These are phyloP conservation scores for Capromys pilorides DNA, from an alignment of 2,797 vertebrate species.

Conservation along the genomic window DNA sequence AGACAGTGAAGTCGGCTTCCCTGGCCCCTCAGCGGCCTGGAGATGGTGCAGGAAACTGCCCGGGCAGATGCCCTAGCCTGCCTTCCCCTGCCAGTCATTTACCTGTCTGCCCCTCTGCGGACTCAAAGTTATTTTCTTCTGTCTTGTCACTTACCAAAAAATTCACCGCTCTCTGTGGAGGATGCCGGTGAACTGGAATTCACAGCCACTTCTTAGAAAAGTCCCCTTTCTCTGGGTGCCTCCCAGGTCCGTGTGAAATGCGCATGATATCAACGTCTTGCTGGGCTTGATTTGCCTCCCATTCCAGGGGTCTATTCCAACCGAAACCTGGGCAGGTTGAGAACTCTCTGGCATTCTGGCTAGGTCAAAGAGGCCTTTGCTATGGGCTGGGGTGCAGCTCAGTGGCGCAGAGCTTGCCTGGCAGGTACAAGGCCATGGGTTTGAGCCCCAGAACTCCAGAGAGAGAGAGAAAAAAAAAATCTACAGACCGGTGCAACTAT, in stretches of 20 bases:
- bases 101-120: background rate
- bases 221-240: background rate
- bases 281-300: background rate
- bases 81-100: background rate
- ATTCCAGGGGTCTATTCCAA: background rate
- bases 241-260: background rate
- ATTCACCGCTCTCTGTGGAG: background rate
- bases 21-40: background rate
- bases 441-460: background rate
- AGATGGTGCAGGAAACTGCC: no score
- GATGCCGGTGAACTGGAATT: background rate
- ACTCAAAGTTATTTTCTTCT: background rate
- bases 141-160: background rate
- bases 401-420: background rate
- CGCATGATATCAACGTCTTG: background rate
- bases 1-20: background rate
- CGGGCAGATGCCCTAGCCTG: no score
- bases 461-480: background rate
- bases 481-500: background rate
- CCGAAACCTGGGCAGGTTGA: background rate
- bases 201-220: background rate
- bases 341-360: background rate
- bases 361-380: background rate
- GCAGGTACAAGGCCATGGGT: background rate
- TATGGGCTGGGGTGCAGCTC: background rate